Percentiles rank a stretch among this genome's conserved stretches.
Evolutionary conservation across 2,888 invertebrate genomes (phyloP).

Genomic region (Amphipyra tragopoginis): DNA sequence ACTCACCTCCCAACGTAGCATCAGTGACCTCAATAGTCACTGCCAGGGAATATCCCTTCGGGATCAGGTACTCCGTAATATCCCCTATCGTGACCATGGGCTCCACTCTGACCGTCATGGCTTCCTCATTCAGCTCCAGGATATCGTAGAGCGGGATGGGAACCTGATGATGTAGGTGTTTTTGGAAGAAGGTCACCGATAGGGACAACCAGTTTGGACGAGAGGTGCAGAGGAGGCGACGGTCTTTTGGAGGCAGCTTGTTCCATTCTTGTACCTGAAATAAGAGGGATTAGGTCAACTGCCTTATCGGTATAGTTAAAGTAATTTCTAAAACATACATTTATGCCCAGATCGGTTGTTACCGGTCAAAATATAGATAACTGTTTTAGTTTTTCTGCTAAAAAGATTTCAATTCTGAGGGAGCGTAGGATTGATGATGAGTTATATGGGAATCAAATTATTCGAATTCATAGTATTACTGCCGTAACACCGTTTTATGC

Average conservation of each 20-base stretch:
- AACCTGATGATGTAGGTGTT: conserved; percentile 91
- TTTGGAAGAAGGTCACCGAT: conserved; percentile 92
- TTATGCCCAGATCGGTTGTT: not conserved
- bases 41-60: conserved; percentile 91
- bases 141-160: conserved; percentile 91
- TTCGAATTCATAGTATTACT: too few relatives aligned
- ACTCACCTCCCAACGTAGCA: conserved; percentile 91
- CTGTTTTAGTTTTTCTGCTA: too few relatives aligned
- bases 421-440: too few relatives aligned
- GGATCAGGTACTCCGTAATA: conserved; percentile 91
- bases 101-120: conserved; percentile 91
- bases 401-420: too few relatives aligned
- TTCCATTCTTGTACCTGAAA: conserved; percentile 88
- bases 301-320: too few relatives aligned
- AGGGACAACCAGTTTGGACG: conserved; percentile 93
- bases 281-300: not conserved
- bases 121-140: conserved; percentile 88
- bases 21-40: conserved; percentile 92
- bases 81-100: conserved; percentile 92
- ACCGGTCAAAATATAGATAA: too few relatives aligned
- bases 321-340: too few relatives aligned
- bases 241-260: conserved; percentile 77
- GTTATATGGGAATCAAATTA: too few relatives aligned
- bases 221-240: conserved; percentile 91
- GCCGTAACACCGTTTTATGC: too few relatives aligned